Percentiles rank a stretch among this genome's conserved stretches.
Evolutionary conservation across 1,140 invertebrate genomes (phyloP).

Genomic region (Heliconius nattereri): DNA sequence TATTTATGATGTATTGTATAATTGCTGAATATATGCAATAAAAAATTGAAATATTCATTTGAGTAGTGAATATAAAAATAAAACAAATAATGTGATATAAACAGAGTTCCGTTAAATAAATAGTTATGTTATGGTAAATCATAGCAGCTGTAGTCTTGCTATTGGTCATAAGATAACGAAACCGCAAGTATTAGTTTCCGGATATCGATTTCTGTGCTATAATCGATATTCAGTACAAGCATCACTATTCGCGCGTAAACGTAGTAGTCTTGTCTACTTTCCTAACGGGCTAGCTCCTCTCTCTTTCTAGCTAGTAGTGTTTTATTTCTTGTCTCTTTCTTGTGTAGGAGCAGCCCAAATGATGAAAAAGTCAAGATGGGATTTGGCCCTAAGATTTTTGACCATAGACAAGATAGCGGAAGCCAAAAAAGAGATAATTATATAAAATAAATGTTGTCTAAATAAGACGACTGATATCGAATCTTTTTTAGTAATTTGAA

Average conservation of each 20-base stretch:
- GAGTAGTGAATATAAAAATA: too few species aligned
- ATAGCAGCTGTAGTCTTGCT: background rate
- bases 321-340: constrained; percentile 41
- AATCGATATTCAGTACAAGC: constrained; percentile 27
- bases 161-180: background rate
- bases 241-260: constrained; percentile 62
- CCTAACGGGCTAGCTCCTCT: constrained; percentile 57
- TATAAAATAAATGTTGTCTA: background rate
- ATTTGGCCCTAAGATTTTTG: constrained; percentile 37
- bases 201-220: background rate
- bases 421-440: background rate
- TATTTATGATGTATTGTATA: too few species aligned
- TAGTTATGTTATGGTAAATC: constrained; percentile 1
- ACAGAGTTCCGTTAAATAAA: background rate
- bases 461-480: background rate
- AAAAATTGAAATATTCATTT: too few species aligned
- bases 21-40: too few species aligned
- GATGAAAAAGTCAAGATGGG: constrained; percentile 55
- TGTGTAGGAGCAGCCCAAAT: constrained; percentile 59
- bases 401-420: background rate
- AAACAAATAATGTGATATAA: too few species aligned
- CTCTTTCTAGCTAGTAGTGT: constrained; percentile 41
- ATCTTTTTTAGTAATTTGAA: background rate
- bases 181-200: constrained; percentile 3
- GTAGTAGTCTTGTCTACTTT: constrained; percentile 66